Conservation (phyloP, 2,797 vertebrate species). For the Pteronotus mesoamericanus region DNA sequence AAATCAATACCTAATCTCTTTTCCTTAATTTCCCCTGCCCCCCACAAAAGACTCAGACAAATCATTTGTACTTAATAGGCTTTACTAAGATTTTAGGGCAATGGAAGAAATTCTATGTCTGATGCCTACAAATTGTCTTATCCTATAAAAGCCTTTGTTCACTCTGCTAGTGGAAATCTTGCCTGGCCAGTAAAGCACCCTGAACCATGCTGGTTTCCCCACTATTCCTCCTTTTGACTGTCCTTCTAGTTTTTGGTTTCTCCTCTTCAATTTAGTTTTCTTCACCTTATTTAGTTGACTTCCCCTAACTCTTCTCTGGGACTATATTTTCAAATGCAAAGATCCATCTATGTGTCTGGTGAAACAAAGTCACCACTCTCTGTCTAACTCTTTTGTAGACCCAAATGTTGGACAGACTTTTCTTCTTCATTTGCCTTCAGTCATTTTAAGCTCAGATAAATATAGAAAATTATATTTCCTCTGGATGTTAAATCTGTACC, state of each 20-base stretch:
- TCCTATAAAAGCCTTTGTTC: background rate
- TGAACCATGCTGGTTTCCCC: background rate
- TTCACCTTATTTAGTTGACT: background rate
- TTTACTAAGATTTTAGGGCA: background rate
- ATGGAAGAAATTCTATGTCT: background rate
- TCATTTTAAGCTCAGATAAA: background rate
- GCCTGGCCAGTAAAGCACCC: background rate
- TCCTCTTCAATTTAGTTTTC: background rate
- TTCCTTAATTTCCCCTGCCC: background rate
- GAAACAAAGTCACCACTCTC: background rate
- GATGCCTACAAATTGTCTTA: background rate
- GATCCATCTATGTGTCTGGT: background rate
- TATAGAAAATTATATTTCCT: background rate
- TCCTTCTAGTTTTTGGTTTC: background rate
- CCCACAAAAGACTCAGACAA: background rate
- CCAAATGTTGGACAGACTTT: background rate
- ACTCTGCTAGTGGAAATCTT: background rate
- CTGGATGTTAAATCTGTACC: background rate
- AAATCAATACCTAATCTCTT: background rate
- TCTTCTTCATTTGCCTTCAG: background rate
- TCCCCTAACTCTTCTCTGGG: background rate
- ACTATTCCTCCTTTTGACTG: too few species aligned
- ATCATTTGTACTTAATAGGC: background rate
- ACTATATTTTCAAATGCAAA: background rate
- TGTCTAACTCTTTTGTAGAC: background rate